Base-by-base conservation (phyloP, 2,888 invertebrate species). In the Amphipoea lucens region DNA sequence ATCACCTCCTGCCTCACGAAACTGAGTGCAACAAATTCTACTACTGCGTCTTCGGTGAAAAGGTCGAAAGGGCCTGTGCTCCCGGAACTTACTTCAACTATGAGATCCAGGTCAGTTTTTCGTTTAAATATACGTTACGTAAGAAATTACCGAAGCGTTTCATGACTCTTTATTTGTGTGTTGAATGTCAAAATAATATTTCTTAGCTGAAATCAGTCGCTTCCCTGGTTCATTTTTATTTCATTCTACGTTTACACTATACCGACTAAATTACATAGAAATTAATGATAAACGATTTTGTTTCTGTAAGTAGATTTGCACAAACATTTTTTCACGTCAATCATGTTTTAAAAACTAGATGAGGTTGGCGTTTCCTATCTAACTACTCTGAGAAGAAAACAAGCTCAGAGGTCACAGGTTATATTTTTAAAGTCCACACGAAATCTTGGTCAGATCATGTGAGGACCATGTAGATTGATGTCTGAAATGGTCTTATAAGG, bases 21-120 rank as follows among this genome's bases (percentile, higher is more conserved):
- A 87, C 87, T 0, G 84, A 93, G 6, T 95, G 95, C 81, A 73
- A 82, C 12, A 91, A 88, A 65, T 95, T 91, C 89, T 95, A 94
- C 85, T 88, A 93, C 69, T 95, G 95, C 74, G 88, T 90, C 0
- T 80, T 85, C 17, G 95, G 95, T 9, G 81, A 91, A 2, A 87
- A 87, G 42, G 88, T 92, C 0, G 90, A 90, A 65, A 87, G 86
- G 11, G 60, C 78, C 0, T 95, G 95, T 60, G 87, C 89, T 0
- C 71, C 87, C 0, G 94, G 92, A 0, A 86, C 90, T 0, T 90
- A 92, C 71, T 95, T 95, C 90, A 94, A 94, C 75, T 90, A 91
- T 14, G 71, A 57, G 0, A 48, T 91, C 2, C 94, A 94, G 93
- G 95, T 95, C 78, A 88, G 74, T 85, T 36, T 72, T 23, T 76